phyloP scores from a whole-genome alignment of 2,888 invertebrate species.

The Spialia ferax region DNA sequence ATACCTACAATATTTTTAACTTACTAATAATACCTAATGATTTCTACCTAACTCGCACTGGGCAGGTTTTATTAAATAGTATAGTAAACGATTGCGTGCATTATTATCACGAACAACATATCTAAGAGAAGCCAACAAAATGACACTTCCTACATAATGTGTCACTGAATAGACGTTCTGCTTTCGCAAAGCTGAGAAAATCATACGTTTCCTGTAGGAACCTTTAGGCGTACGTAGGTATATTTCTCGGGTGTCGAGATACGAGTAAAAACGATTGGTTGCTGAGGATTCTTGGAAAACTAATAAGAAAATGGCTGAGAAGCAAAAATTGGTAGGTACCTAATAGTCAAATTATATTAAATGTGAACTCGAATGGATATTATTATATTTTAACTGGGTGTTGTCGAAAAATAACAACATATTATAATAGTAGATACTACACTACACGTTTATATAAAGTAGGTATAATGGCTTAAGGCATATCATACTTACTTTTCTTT shows the following conservation, averaged over 20 bases:
- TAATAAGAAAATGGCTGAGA: too few relatives aligned
- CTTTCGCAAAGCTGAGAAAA: conserved; percentile 13
- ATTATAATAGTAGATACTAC: too few relatives aligned
- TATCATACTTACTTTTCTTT: not conserved
- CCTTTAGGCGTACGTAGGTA: not conserved
- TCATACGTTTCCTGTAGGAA: conserved; percentile 11
- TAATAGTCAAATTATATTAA: too few relatives aligned
- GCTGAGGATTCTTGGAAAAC: too few relatives aligned
- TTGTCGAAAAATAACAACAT: too few relatives aligned
- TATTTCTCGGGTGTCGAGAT: not conserved
- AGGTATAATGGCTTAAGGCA: not conserved
- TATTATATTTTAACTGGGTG: too few relatives aligned
- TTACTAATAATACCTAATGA: too few relatives aligned
- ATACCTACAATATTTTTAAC: too few relatives aligned
- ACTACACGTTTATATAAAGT: too few relatives aligned
- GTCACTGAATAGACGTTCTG: conserved; percentile 22
- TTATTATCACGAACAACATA: not conserved
- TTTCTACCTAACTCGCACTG: too few relatives aligned
- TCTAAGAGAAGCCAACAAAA: conserved; percentile 1
- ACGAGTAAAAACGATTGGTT: not conserved
- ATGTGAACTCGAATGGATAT: too few relatives aligned
- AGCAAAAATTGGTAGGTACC: too few relatives aligned
- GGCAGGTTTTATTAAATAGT: not conserved
- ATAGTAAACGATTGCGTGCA: not conserved
- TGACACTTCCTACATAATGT: conserved; percentile 15